Percentiles rank a stretch among this genome's conserved stretches.
These are phyloP conservation scores for Parthenolecanium corni DNA, from an alignment of 2,888 invertebrate genomes.

Conservation along the genomic window DNA sequence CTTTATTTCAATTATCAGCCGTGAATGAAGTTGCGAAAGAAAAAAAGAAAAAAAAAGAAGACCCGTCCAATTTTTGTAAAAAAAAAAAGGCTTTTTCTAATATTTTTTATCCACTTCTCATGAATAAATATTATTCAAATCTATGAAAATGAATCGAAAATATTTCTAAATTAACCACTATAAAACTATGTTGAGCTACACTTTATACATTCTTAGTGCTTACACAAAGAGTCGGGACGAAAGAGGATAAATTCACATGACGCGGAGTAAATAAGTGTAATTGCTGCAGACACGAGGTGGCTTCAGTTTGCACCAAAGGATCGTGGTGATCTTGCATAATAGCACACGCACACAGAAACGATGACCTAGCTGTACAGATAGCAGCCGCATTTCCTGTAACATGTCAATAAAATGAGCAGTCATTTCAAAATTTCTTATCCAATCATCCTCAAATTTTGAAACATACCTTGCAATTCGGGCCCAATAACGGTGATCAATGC, in stretches of 20 bases:
- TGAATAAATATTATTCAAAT: too few species aligned
- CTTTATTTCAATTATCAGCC: too few species aligned
- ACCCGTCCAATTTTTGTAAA: too few species aligned
- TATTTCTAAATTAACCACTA: too few species aligned
- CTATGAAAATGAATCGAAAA: too few species aligned
- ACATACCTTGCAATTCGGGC: slow-evolving; percentile 80
- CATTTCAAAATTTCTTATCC: neutral
- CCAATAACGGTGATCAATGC: slow-evolving; percentile 96
- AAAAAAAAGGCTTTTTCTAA: too few species aligned
- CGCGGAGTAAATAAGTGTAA: slow-evolving; percentile 93
- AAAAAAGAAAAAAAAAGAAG: too few species aligned
- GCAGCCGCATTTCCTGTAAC: slow-evolving; percentile 53
- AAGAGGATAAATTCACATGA: slow-evolving; percentile 81
- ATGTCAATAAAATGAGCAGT: neutral
- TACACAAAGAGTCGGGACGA: slow-evolving; percentile 87
- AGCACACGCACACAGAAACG: slow-evolving; percentile 86
- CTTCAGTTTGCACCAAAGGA: slow-evolving; percentile 88
- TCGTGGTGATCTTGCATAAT: slow-evolving; percentile 82
- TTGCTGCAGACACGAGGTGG: slow-evolving; percentile 90
- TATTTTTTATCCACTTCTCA: too few species aligned
- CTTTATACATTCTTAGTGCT: slow-evolving; percentile 39
- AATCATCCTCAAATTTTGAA: too few species aligned
- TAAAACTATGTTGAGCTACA: neutral
- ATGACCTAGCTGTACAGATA: slow-evolving; percentile 63
- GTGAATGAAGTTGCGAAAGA: too few species aligned